Conservation (phyloP, 2,113 vertebrate genomes). For the Balaeniceps rex region DNA sequence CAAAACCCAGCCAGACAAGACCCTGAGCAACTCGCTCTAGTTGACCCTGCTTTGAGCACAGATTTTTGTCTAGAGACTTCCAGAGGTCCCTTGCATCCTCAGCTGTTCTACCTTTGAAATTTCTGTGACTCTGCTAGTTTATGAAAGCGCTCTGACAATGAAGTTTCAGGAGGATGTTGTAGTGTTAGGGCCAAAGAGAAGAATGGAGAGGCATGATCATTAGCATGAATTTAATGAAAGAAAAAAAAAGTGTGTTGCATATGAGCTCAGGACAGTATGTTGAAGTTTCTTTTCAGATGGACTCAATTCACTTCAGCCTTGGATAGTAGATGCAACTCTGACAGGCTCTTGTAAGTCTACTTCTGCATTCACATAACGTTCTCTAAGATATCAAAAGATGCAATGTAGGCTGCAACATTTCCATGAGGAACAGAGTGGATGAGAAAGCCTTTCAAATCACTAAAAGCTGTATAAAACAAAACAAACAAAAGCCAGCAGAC, state of each 20-base stretch:
- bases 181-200: neutral
- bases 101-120: neutral
- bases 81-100: neutral
- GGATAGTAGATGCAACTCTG: neutral
- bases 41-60: neutral
- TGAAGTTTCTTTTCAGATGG: neutral
- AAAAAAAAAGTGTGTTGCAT: neutral
- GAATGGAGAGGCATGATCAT: neutral
- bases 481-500: neutral
- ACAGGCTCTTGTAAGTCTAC: neutral
- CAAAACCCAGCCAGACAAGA: neutral
- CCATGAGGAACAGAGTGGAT: neutral
- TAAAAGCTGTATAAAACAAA: neutral
- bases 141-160: neutral
- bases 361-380: neutral
- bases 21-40: neutral
- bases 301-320: neutral
- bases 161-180: neutral
- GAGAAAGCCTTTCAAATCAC: neutral
- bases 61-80: neutral
- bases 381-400: neutral
- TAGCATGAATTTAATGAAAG: neutral
- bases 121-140: neutral
- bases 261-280: neutral
- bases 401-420: neutral